Percentiles rank a stretch among this genome's conserved stretches.
Conservation (phyloP, 2,888 invertebrate genomes). For the Zaprionus bogoriensis region DNA sequence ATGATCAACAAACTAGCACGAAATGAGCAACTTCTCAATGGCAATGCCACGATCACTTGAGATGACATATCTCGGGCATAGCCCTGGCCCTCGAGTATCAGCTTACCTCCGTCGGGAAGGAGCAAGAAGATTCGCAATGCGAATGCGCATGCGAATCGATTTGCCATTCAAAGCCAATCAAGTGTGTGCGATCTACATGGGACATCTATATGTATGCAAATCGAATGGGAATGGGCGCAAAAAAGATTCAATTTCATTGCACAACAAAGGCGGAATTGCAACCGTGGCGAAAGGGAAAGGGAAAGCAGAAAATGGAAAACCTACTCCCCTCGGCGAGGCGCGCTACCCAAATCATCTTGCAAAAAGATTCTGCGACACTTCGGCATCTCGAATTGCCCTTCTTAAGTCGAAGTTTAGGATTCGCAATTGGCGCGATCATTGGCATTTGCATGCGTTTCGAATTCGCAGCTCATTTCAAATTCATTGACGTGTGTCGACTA, state of each 20-base stretch:
- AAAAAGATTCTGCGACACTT: conserved; percentile 60
- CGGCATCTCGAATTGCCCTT: conserved; percentile 46
- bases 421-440: conserved; percentile 52
- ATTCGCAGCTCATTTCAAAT: conserved; percentile 15
- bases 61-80: conserved; percentile 29
- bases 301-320: conserved; percentile 19
- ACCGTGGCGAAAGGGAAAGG: conserved; percentile 70
- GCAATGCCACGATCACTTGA: conserved; percentile 42
- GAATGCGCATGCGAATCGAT: conserved; percentile 52
- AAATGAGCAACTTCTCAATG: conserved; percentile 52
- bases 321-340: conserved; percentile 3
- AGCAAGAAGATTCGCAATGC: conserved; percentile 42
- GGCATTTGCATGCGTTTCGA: conserved; percentile 74
- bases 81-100: conserved; percentile 46
- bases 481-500: conserved; percentile 68
- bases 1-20: conserved; percentile 24
- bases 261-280: conserved; percentile 67
- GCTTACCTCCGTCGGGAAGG: conserved; percentile 60
- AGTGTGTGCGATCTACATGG: conserved; percentile 63
- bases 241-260: conserved; percentile 65
- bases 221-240: conserved; percentile 29
- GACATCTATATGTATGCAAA: conserved; percentile 59
- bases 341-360: conserved; percentile 37
- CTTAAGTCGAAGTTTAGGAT: conserved; percentile 1
- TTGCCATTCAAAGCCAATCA: conserved; percentile 68